A percentile compares a stretch with the other conserved stretches of the same genome.
Evolutionary conservation across 2,888 invertebrate species (phyloP).

Genomic region (Amphiduros pacificus): DNA sequence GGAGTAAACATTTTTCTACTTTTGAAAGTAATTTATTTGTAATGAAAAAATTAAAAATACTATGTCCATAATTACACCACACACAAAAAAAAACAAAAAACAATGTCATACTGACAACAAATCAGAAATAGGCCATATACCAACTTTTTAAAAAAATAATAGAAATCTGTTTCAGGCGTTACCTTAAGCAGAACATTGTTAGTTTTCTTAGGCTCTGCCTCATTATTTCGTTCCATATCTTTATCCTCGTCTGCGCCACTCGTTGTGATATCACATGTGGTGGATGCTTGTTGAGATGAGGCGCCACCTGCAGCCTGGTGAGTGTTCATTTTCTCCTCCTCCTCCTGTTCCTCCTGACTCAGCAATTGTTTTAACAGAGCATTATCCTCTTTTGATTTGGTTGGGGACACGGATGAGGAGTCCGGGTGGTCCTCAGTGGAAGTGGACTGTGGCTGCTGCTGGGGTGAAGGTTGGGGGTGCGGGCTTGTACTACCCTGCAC

Average conservation of each 20-base stretch:
- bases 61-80: too few relatives aligned
- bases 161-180: conserved; percentile 5
- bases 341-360: conserved; percentile 71
- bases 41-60: too few relatives aligned
- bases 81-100: too few relatives aligned
- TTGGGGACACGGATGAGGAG: conserved; percentile 12
- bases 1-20: too few relatives aligned
- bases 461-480: conserved; percentile 16
- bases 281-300: background rate
- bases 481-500: too few relatives aligned
- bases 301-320: background rate
- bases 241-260: background rate
- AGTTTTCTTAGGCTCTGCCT: conserved; percentile 47
- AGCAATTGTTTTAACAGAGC: conserved; percentile 61
- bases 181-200: conserved; percentile 49
- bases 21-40: too few relatives aligned
- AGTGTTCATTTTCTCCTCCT: conserved; percentile 52
- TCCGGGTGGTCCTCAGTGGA: conserved; percentile 44
- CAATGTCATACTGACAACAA: too few relatives aligned
- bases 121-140: too few relatives aligned
- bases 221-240: too few relatives aligned
- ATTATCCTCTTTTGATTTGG: background rate
- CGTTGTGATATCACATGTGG: background rate
- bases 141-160: too few relatives aligned
- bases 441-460: conserved; percentile 49